These are phyloP conservation scores for Desoria tigrina DNA, from an alignment of 2,888 invertebrate genomes.

Conservation along the genomic window DNA sequence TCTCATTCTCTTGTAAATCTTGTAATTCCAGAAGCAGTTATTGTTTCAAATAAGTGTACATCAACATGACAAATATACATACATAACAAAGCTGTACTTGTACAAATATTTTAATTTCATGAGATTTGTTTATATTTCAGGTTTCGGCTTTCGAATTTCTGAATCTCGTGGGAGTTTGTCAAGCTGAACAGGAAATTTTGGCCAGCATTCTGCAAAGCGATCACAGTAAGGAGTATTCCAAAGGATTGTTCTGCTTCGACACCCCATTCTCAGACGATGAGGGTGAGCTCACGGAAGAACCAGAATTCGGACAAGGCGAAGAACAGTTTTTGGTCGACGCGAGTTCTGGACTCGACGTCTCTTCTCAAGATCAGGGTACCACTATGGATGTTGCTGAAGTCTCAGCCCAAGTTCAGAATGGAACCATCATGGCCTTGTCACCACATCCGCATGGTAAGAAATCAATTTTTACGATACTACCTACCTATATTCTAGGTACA, in stretches of 20 bases:
- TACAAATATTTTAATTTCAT: too few relatives aligned
- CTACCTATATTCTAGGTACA: background rate
- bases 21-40: too few relatives aligned
- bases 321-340: background rate
- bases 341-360: background rate
- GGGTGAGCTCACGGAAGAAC: background rate
- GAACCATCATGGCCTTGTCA: constrained; percentile 6
- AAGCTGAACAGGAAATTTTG: constrained; percentile 67
- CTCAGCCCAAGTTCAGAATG: constrained; percentile 16
- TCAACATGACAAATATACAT: too few relatives aligned
- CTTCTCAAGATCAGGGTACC: background rate
- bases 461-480: background rate
- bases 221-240: constrained; percentile 38
- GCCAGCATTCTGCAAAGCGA: constrained; percentile 61
- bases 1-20: too few relatives aligned
- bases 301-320: constrained; percentile 15
- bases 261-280: constrained; percentile 11
- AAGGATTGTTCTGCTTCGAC: constrained; percentile 33
- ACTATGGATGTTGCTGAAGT: constrained; percentile 4
- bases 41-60: too few relatives aligned
- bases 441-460: constrained; percentile 7
- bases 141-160: constrained; percentile 66
- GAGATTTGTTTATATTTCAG: too few relatives aligned
- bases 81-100: too few relatives aligned
- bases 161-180: constrained; percentile 72